Base-by-base conservation (phyloP, 1,140 invertebrate species). In the Subanguina moxae region DNA sequence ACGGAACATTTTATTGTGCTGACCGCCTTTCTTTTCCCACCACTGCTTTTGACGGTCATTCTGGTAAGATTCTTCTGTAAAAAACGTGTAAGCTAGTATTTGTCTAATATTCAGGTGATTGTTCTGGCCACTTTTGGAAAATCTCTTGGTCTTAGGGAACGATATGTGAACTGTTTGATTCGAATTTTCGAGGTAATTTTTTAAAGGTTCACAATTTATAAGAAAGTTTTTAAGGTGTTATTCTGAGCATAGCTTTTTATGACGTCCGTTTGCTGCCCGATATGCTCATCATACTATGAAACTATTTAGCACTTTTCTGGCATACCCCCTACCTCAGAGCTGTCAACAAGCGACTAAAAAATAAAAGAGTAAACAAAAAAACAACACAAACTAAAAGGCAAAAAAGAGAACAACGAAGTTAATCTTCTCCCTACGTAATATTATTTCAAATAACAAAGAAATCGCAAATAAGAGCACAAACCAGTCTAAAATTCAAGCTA, bases 51-150 rank as follows among this genome's bases (percentile, higher is more conserved):
- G 23, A 63, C 63, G 23, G 71, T 74, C 23, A 19, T 38, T 38
- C 19, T 72, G 9, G 72, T 38, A 11, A 38, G 32, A n/a, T 38
- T 38, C 3, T 38, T 38, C 11, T 38, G 32, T 38, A 38, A 5
- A 38, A 38, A 38, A 38, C 11, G 32, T 38, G 3, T 38, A n/a
- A n/a, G n/a, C n/a, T 38, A 38, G 32, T 38, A 38, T 38, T 38
- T n/a, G n/a, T n/a, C n/a, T n/a, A 11, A 38, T 38, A 38, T 38
- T 38, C 11, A 38, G 32, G 32, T 73, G 13, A 62, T 74, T 42
- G 27, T 72, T 17, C 59, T 74, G 19, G 70, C 72, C 21, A 64
- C 67, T 13, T 76, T 74, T 52, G 72, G 72, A 23, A 74, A 74
- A 61, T 74, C 72, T 1, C 38, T 74, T 21, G 72, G 72, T 19